Conservation (phyloP, 1,140 invertebrate species). For the Lamellibrachia luymesi region DNA sequence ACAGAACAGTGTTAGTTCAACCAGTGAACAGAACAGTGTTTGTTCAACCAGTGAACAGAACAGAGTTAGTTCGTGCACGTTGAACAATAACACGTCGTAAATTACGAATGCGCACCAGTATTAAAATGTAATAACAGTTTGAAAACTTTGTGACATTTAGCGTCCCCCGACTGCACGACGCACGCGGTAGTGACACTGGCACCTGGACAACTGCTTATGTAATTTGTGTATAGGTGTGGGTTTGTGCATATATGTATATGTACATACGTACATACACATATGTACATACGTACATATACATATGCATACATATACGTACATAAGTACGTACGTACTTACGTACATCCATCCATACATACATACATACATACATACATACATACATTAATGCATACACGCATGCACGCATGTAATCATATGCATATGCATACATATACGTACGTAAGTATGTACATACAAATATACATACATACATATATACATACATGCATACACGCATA, state of each 20-base stretch:
- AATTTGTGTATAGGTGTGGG: not conserved
- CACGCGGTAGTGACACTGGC: no score
- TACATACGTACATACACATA: not conserved
- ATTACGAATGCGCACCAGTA: no score
- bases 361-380: not conserved
- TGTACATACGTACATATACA: not conserved
- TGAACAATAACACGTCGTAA: no score
- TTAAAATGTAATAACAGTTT: no score
- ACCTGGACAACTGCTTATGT: not conserved
- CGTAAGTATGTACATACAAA: not conserved
- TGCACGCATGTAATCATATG: not conserved
- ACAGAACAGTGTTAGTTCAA: no score
- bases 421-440: not conserved
- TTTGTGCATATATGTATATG: not conserved
- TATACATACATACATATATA: not conserved
- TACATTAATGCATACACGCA: not conserved
- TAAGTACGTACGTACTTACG: not conserved
- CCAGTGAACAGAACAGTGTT: no score
- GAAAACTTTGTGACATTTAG: no score
- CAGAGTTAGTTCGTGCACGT: no score
- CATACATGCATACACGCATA: not conserved
- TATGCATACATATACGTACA: not conserved
- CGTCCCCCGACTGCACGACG: no score
- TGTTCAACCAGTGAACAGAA: no score
- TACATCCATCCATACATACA: not conserved